Conservation (phyloP, 2,797 vertebrate species). For the Netta rufina region DNA sequence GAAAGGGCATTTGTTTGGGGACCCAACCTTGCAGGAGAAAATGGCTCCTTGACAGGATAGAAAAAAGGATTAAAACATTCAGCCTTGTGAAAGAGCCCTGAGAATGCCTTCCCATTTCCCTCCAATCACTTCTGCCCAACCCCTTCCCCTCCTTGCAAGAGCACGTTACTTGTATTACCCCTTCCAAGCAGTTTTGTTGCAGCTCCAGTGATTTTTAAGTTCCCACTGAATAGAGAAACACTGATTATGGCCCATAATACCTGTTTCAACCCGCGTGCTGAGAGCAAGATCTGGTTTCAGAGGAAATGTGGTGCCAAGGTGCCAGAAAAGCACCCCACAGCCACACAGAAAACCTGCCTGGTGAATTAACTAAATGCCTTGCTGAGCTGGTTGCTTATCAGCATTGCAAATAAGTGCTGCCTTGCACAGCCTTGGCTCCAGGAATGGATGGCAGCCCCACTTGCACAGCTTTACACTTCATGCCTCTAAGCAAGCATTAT, state of each 20-base stretch:
- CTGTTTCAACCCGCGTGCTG: not conserved
- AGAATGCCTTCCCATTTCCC: not conserved
- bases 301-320: not conserved
- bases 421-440: not conserved
- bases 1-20: not conserved
- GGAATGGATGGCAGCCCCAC: not conserved
- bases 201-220: not conserved
- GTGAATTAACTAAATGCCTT: not conserved
- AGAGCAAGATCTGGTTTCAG: not conserved
- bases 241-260: not conserved
- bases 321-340: not conserved
- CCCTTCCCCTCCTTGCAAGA: not conserved
- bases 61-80: not conserved
- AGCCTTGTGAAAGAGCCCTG: not conserved
- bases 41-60: not conserved
- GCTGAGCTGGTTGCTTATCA: not conserved
- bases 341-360: not conserved
- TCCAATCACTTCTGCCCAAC: not conserved
- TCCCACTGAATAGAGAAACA: not conserved
- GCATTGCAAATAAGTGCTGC: not conserved
- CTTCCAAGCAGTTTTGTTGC: not conserved
- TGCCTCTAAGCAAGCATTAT: conserved; percentile 56
- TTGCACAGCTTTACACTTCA: conserved; percentile 1
- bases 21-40: not conserved
- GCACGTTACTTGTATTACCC: not conserved